Evolutionary conservation across 2,113 vertebrate species (phyloP).

Genomic region (Otocyon megalotis): DNA sequence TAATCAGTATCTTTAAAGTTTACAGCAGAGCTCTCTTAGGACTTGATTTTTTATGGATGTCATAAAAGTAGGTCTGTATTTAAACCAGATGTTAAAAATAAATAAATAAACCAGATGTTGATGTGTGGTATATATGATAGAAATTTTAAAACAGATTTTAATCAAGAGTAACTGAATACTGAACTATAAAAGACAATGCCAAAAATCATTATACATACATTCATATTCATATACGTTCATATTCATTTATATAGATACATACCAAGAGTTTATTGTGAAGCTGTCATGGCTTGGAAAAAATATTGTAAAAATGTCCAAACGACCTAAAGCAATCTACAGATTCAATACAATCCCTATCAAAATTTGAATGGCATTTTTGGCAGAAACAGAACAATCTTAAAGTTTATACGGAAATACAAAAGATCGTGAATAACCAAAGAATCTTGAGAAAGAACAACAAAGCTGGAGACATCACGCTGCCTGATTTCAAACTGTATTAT

Average conservation of each 20-base stretch:
- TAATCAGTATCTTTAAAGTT: not conserved
- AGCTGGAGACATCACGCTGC: not conserved
- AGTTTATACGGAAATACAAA: not conserved
- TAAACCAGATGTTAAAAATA: not conserved
- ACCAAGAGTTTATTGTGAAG: constrained; percentile 15
- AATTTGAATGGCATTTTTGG: not conserved
- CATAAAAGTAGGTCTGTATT: not conserved
- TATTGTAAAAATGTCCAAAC: not conserved
- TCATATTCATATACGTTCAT: not conserved
- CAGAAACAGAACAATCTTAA: not conserved
- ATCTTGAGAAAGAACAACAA: constrained; percentile 10
- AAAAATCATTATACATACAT: not conserved
- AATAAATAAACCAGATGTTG: not conserved
- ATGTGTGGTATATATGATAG: not conserved
- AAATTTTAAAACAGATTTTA: constrained; percentile 55
- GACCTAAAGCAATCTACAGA: not conserved
- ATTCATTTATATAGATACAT: constrained; percentile 2
- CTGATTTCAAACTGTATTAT: not conserved
- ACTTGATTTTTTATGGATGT: not conserved
- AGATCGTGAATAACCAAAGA: not conserved
- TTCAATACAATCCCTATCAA: not conserved
- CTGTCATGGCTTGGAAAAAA: not conserved
- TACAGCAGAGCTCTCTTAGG: not conserved
- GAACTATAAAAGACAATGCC: constrained; percentile 30
- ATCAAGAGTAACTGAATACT: constrained; percentile 17